A percentile compares a stretch with the other conserved stretches of the same genome.
Evolutionary conservation across 2,113 vertebrate species (phyloP).

Genomic region (Prionailurus bengalensis): DNA sequence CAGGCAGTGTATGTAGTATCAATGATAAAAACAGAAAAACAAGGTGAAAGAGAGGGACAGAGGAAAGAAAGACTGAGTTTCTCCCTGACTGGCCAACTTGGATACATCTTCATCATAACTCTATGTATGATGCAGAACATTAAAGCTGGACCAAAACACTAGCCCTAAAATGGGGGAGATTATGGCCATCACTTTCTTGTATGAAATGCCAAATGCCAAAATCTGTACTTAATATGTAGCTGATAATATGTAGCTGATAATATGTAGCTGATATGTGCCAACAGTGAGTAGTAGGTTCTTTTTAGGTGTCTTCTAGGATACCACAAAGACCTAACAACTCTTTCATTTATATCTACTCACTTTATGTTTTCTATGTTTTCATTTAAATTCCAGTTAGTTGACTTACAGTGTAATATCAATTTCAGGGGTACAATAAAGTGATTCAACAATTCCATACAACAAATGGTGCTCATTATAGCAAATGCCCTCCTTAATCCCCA

Average conservation of each 20-base stretch:
- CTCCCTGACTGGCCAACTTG: background rate
- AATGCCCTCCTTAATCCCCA: background rate
- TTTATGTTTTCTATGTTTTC: background rate
- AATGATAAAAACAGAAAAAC: background rate
- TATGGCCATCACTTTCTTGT: background rate
- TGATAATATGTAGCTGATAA: background rate
- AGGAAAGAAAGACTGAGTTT: background rate
- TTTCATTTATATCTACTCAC: background rate
- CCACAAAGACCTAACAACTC: background rate
- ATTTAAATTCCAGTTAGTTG: background rate
- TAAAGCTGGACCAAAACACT: background rate
- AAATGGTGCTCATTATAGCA: background rate
- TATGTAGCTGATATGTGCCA: background rate
- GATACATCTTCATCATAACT: background rate
- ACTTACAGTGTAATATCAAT: background rate
- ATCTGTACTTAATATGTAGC: background rate
- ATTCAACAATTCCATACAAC: background rate
- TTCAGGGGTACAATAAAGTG: background rate
- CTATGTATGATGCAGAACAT: too few species aligned
- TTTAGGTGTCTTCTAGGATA: background rate
- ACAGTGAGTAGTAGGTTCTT: background rate
- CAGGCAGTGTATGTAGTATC: background rate
- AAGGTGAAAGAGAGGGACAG: background rate
- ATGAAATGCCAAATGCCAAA: background rate
- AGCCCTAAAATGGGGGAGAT: background rate